Conservation (phyloP, 2,113 vertebrate species). For the Octodon degus region DNA sequence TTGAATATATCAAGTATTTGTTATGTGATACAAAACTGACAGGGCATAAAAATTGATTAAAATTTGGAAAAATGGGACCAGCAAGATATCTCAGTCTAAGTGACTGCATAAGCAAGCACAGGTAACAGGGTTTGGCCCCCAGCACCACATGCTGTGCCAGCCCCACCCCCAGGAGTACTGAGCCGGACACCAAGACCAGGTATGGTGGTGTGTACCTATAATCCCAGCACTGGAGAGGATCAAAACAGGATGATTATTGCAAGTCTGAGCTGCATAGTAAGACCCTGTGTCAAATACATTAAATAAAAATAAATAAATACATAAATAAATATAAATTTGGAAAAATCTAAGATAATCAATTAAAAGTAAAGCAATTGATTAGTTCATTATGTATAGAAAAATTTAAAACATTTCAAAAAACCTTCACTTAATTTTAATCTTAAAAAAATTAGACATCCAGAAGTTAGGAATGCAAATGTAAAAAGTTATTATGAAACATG, state of each 20-base stretch:
- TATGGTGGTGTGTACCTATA: no score
- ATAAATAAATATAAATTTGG: neutral
- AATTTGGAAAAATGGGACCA: neutral
- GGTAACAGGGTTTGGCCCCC: no score
- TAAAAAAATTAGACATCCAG: neutral
- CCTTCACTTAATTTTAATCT: neutral
- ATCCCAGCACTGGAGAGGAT: no score
- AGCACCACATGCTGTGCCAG: no score
- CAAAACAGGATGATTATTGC: no score
- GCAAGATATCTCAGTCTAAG: no score
- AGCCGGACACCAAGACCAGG: no score
- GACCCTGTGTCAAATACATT: no score
- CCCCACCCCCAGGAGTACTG: no score
- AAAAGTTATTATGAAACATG: neutral
- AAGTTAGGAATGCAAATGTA: neutral
- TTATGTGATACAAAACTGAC: neutral
- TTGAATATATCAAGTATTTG: neutral
- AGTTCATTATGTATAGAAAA: neutral
- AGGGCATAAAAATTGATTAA: neutral
- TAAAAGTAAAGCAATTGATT: neutral
- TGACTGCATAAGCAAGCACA: no score
- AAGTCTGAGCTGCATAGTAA: no score
- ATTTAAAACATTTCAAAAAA: neutral
- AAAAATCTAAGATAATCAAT: slow-evolving; percentile 1
- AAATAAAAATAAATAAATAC: no score